Percentiles rank a stretch among this genome's conserved stretches.
Conservation (phyloP, 1,140 invertebrate species). For the Megathymus violae region DNA sequence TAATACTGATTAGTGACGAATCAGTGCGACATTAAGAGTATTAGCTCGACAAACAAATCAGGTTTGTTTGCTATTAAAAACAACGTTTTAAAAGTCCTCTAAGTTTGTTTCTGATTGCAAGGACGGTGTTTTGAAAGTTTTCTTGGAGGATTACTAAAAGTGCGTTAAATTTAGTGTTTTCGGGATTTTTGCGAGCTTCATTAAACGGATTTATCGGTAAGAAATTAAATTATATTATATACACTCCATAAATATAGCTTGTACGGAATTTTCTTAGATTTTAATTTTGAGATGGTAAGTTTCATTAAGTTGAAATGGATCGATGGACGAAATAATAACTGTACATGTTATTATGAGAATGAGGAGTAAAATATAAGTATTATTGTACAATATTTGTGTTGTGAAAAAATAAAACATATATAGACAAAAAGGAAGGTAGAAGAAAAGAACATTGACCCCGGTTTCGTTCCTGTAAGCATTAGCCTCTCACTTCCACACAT, state of each 20-base stretch:
- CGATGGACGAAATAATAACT: no score
- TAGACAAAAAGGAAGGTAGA: conserved; percentile 18
- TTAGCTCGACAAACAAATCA: conserved; percentile 5
- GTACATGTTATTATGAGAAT: no score
- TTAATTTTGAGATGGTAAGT: not conserved
- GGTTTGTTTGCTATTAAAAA: conserved; percentile 10
- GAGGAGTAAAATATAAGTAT: not conserved
- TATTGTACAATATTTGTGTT: not conserved
- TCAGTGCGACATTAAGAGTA: conserved; percentile 19
- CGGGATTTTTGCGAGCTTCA: conserved; percentile 57
- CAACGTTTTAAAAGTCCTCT: conserved; percentile 37
- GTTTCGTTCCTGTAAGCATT: conserved; percentile 29
- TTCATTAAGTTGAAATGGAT: no score
- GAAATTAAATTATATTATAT: not conserved
- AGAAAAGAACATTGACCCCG: conserved; percentile 33
- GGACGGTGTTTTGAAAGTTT: conserved; percentile 67
- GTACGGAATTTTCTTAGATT: not conserved
- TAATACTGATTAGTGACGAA: conserved; percentile 52
- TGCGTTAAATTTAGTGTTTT: conserved; percentile 58
- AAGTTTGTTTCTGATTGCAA: conserved; percentile 49
- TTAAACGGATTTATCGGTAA: conserved; percentile 36
- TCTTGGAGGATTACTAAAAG: conserved; percentile 40
- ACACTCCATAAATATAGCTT: not conserved
- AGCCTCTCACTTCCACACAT: conserved; percentile 35
- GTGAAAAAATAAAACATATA: not conserved